These are phyloP conservation scores for Melanotaenia pygmaea DNA, from an alignment of 2,797 vertebrate species.

Conservation along the genomic window DNA sequence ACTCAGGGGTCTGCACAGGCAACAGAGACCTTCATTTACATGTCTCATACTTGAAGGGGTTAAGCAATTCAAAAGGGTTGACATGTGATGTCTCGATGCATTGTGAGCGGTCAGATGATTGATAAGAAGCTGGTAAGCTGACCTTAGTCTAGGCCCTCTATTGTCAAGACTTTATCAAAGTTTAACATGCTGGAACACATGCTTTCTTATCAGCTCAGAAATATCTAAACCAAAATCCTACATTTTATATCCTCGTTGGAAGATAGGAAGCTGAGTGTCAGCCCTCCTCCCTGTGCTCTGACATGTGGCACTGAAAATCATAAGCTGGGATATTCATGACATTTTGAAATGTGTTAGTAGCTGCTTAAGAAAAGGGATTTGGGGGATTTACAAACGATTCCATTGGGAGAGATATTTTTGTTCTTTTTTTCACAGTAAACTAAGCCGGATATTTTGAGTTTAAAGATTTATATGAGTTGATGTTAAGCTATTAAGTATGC, in stretches of 20 bases:
- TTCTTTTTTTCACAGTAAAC: conserved; percentile 54
- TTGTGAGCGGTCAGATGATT: conserved; percentile 35
- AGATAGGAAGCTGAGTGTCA: conserved; percentile 56
- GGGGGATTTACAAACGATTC: conserved; percentile 67
- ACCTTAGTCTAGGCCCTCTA: conserved; percentile 32
- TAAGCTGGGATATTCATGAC: conserved; percentile 67
- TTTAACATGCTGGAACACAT: conserved; percentile 32
- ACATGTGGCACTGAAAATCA: conserved; percentile 46
- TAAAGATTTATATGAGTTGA: conserved; percentile 47
- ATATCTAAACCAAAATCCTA: conserved; percentile 48
- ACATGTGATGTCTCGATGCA: conserved; percentile 4
- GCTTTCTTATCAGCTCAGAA: conserved; percentile 42
- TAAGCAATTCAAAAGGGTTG: conserved; percentile 30
- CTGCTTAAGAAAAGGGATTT: conserved; percentile 74
- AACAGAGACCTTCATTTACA: conserved; percentile 22
- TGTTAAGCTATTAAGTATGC: conserved; percentile 46
- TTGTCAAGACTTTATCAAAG: conserved; percentile 43
- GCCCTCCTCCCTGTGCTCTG: conserved; percentile 52
- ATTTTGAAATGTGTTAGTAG: conserved; percentile 70
- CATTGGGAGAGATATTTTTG: conserved; percentile 63
- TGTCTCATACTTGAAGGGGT: conserved; percentile 34
- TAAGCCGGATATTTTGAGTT: conserved; percentile 69
- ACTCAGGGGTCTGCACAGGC: conserved; percentile 44
- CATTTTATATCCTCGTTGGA: conserved; percentile 38
- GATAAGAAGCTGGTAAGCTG: conserved; percentile 46